Base-by-base conservation (phyloP, 2,113 vertebrate genomes). In the Suncus etruscus region DNA sequence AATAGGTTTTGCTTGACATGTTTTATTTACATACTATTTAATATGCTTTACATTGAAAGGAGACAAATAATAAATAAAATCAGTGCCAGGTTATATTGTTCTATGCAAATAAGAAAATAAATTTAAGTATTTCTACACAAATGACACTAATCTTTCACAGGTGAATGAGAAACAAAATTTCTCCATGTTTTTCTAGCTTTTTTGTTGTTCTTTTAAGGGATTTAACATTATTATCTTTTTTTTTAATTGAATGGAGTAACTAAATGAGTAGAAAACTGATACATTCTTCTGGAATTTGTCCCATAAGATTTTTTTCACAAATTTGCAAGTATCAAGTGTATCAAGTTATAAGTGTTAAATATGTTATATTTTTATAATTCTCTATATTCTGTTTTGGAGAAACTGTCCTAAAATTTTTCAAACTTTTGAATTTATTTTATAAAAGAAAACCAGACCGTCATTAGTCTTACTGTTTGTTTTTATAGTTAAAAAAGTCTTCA, bases 11-110 rank as follows among this genome's bases (percentile, higher is more conserved):
- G 1, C 31, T 93, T 97, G 95, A 75, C 76, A 70, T 94, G 70
- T 96, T 97, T 39, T 96, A 96, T 92, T 97, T 97, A 83, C 15
- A 63, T 90, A 92, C 75, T 86, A 48, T 92, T 93, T 95, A 31
- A 91, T 92, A 79, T n/a, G 93, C 18, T 8, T 95, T 91, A 58
- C n/a, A 75, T 86, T 95, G 92, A 97, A 97, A 96, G 87, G 63
- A 87, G 51, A 85, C 91, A 95, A 94, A 94, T 94, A 87, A 80
- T 91, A 90, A 31, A 76, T 95, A 96, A 95, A 94, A 58, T 93
- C 87, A 76, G 84, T 96, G 84, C 86, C 94, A 97, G 93, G 89
- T 91, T n/a, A 95, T 95, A 92, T 86, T 77, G 72, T 92, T 89
- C 50, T 81, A 39, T 94, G 77, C 39, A 47, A 70, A 50, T 84